Conservation (phyloP, 64 coral and sea anemone genomes). For the Actinia tenebrosa region DNA sequence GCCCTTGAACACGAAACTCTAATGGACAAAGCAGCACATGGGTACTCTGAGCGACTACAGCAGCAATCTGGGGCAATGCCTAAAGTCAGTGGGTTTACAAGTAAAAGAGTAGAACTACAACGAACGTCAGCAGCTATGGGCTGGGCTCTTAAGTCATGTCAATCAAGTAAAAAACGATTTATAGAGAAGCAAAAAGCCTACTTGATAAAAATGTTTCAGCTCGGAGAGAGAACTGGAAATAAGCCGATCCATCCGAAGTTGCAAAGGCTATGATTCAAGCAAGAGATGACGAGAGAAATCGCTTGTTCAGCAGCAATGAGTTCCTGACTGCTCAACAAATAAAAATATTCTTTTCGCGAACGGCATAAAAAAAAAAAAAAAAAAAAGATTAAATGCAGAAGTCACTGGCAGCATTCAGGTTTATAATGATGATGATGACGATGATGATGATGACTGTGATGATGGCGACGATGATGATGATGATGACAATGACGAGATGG, state of each 20-base stretch:
- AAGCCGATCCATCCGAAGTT: conserved; percentile 35
- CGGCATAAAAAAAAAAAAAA: no score
- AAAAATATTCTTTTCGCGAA: background rate
- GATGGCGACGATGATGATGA: background rate
- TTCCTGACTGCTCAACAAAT: conserved; percentile 24
- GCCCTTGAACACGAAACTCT: no score
- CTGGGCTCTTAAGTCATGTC: conserved; percentile 18
- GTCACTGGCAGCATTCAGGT: background rate
- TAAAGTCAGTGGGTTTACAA: background rate
- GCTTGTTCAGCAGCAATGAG: conserved; percentile 13
- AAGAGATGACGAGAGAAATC: background rate
- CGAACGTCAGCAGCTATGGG: conserved; percentile 6
- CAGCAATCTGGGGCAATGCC: conserved; percentile 17
- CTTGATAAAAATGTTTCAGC: conserved; percentile 25
- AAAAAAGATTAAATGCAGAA: background rate
- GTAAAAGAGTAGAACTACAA: background rate
- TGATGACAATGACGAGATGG: background rate
- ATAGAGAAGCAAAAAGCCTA: conserved; percentile 41
- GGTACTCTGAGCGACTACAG: no score
- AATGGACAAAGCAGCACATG: no score
- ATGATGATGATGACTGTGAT: background rate
- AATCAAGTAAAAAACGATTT: background rate
- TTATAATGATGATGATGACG: no score
- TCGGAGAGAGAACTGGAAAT: conserved; percentile 29
- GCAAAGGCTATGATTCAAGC: conserved; percentile 37